Evolutionary conservation across 2,797 vertebrate species (phyloP).

Genomic region (Nannoperca australis): DNA sequence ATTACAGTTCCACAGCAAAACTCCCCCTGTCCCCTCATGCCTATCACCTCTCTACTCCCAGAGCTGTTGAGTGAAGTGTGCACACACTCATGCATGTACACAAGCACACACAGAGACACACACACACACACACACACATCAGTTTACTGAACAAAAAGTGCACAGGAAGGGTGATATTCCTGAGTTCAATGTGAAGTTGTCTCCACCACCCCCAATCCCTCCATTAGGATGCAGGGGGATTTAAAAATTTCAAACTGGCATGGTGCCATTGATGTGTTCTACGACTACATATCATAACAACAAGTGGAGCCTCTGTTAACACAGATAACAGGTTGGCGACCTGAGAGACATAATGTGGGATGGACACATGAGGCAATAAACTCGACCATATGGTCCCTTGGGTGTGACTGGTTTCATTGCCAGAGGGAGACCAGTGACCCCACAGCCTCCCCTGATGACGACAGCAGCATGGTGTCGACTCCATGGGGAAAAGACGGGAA

Average conservation of each 20-base stretch:
- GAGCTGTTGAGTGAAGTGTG: conserved; percentile 28
- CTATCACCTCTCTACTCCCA: conserved; percentile 71
- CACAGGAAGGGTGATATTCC: conserved; percentile 66
- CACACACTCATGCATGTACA: conserved; percentile 30
- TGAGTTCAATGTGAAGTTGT: conserved; percentile 49
- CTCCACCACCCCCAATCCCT: conserved; percentile 11
- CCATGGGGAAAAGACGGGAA: conserved; percentile 79
- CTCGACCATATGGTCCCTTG: conserved; percentile 70
- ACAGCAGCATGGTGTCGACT: conserved; percentile 71
- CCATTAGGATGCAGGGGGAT: conserved; percentile 32
- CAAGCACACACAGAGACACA: conserved; percentile 41
- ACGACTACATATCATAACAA: conserved; percentile 68
- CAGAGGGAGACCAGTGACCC: conserved; percentile 77
- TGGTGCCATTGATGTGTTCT: conserved; percentile 46
- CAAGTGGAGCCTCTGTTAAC: conserved; percentile 65
- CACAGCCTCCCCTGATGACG: conserved; percentile 84
- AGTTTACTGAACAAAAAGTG: conserved; percentile 66
- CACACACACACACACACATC: conserved; percentile 32
- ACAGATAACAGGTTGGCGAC: conserved; percentile 74
- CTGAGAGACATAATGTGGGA: conserved; percentile 59
- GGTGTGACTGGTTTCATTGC: conserved; percentile 76
- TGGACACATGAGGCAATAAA: conserved; percentile 71
- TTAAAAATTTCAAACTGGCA: conserved; percentile 56
- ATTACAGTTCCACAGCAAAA: conserved; percentile 79
- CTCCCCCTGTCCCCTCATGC: conserved; percentile 71